Percentiles rank a stretch among this genome's conserved stretches.
Evolutionary conservation across 2,888 invertebrate genomes (phyloP).

Genomic region (Eupeodes latifasciatus): DNA sequence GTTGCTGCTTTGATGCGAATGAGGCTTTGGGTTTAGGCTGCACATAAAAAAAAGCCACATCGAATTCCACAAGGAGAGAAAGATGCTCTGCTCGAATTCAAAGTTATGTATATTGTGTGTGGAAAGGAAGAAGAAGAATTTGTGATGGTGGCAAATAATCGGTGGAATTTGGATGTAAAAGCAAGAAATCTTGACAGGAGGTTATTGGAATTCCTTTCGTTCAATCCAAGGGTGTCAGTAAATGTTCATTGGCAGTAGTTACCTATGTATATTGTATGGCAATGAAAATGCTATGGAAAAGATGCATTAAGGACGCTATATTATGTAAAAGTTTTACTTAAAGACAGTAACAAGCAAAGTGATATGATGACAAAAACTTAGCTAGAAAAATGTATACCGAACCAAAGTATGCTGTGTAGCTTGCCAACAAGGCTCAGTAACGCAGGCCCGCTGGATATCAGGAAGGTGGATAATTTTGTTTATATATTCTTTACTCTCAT

Average conservation of each 20-base stretch:
- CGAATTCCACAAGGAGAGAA: constrained; percentile 31
- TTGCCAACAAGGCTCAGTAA: no score
- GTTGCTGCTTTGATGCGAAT: background rate
- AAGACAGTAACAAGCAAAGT: no score
- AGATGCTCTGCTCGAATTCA: background rate
- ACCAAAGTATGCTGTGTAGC: no score
- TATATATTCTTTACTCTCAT: no score
- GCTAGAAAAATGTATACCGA: no score
- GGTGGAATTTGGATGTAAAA: constrained; percentile 37
- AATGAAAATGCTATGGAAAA: background rate
- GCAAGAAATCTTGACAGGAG: constrained; percentile 3
- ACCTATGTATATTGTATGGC: background rate
- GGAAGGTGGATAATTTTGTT: no score
- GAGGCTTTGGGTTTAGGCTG: background rate
- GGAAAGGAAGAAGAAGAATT: constrained; percentile 21
- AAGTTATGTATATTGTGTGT: constrained; percentile 37
- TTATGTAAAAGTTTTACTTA: no score
- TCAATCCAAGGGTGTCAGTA: constrained; percentile 23
- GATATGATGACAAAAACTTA: no score
- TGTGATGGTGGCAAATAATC: constrained; percentile 48
- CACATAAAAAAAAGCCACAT: background rate
- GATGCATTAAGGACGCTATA: no score
- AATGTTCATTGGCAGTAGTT: background rate
- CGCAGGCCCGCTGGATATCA: no score
- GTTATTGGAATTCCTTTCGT: constrained; percentile 11